Conservation (phyloP, 2,888 invertebrate genomes). For the Rapana venosa region DNA sequence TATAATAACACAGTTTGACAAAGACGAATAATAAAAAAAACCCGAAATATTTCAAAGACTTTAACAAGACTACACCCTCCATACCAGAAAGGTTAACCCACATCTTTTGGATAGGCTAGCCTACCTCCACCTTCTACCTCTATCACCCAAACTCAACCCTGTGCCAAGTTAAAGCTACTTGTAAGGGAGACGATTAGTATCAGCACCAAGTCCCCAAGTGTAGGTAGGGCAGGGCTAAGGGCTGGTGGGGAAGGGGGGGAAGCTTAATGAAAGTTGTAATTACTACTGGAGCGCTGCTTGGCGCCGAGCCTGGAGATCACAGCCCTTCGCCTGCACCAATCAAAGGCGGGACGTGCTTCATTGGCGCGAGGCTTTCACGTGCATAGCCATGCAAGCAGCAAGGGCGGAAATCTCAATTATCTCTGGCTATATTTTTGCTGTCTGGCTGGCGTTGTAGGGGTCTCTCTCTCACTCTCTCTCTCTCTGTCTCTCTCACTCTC, state of each 20-base stretch:
- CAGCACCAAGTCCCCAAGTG: neutral
- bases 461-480: too few relatives aligned
- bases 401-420: slow-evolving; percentile 24
- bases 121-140: neutral
- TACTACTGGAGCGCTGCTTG: slow-evolving; percentile 22
- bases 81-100: too few relatives aligned
- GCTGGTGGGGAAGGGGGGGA: too few relatives aligned
- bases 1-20: too few relatives aligned
- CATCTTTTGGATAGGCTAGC: neutral
- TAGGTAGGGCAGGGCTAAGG: neutral
- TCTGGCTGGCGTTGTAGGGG: neutral
- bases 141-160: neutral
- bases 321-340: slow-evolving; percentile 12
- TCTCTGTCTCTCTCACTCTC: neutral
- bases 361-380: slow-evolving; percentile 19
- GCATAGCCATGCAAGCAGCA: neutral
- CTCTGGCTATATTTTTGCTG: neutral
- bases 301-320: slow-evolving; percentile 6
- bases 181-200: slow-evolving; percentile 13
- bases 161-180: neutral
- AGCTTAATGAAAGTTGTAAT: slow-evolving; percentile 27
- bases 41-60: too few relatives aligned
- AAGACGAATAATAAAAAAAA: too few relatives aligned
- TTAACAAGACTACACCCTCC: too few relatives aligned
- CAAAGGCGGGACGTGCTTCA: slow-evolving; percentile 14